phyloP scores from a whole-genome alignment of 1,140 invertebrate species.

The Ylistrum balloti region DNA sequence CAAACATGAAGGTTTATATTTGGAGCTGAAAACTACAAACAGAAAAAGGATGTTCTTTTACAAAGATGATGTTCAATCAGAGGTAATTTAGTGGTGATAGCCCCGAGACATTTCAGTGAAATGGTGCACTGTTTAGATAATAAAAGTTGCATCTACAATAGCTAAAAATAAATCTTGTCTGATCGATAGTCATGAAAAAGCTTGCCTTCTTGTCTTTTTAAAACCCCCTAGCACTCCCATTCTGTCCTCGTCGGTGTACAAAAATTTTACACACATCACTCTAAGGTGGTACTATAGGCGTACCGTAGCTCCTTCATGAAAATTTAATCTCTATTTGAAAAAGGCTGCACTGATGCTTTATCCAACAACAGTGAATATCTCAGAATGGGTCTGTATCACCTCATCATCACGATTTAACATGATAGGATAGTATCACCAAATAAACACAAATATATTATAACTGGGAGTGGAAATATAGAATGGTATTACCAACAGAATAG shows the following conservation, averaged over 20 bases:
- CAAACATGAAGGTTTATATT: background rate
- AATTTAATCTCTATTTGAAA: background rate
- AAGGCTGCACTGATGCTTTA: background rate
- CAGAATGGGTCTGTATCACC: background rate
- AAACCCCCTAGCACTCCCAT: background rate
- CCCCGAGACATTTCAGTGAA: background rate
- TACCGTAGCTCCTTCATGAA: background rate
- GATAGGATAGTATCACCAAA: no score
- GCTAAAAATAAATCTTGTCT: constrained; percentile 8
- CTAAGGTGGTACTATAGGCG: background rate
- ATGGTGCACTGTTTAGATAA: background rate
- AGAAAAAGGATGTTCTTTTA: background rate
- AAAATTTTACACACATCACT: background rate
- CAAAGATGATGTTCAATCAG: background rate
- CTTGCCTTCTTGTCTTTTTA: background rate
- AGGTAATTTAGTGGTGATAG: background rate
- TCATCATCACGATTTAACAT: no score
- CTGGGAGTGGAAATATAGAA: no score
- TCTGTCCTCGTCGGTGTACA: background rate
- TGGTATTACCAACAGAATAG: no score
- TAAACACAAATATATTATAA: no score
- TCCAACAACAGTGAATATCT: background rate
- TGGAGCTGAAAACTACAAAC: background rate
- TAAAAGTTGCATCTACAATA: constrained; percentile 8
- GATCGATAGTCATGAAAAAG: background rate